These are phyloP conservation scores for Molossus alvarezi DNA, from an alignment of 2,797 vertebrate species.

Conservation along the genomic window DNA sequence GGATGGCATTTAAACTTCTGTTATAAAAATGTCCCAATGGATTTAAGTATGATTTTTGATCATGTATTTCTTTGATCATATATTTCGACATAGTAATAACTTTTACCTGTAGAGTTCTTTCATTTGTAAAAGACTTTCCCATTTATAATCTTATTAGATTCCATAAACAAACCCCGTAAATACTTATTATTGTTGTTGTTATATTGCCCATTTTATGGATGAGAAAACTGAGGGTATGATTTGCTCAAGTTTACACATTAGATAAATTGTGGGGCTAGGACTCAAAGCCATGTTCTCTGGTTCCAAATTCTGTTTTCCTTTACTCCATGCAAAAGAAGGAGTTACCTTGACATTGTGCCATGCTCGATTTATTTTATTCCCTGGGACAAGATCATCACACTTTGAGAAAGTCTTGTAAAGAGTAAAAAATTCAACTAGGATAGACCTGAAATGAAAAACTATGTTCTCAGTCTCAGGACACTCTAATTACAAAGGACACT, in stretches of 20 bases:
- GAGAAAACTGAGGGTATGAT: neutral
- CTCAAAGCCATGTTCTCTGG: neutral
- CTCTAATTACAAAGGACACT: neutral
- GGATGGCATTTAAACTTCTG: constrained; percentile 69
- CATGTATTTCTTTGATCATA: constrained; percentile 64
- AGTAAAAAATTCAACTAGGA: constrained; percentile 1
- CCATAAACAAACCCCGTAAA: neutral
- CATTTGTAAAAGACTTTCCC: neutral
- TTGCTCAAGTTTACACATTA: neutral
- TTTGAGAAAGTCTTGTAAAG: constrained; percentile 79
- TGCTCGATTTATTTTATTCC: neutral
- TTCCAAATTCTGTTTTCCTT: constrained; percentile 71
- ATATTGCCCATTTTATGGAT: neutral
- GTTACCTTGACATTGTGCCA: neutral
- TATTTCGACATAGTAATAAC: neutral
- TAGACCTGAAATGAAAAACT: neutral
- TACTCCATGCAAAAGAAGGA: constrained; percentile 8
- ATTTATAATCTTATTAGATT: neutral
- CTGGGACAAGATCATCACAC: constrained; percentile 71
- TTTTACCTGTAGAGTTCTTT: neutral
- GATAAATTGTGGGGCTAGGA: neutral
- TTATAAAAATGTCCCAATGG: constrained; percentile 74
- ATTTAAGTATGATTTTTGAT: constrained; percentile 69
- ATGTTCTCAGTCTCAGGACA: neutral
- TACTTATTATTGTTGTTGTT: neutral